Conservation (phyloP, 2,113 vertebrate species). For the Glareola pratincola region DNA sequence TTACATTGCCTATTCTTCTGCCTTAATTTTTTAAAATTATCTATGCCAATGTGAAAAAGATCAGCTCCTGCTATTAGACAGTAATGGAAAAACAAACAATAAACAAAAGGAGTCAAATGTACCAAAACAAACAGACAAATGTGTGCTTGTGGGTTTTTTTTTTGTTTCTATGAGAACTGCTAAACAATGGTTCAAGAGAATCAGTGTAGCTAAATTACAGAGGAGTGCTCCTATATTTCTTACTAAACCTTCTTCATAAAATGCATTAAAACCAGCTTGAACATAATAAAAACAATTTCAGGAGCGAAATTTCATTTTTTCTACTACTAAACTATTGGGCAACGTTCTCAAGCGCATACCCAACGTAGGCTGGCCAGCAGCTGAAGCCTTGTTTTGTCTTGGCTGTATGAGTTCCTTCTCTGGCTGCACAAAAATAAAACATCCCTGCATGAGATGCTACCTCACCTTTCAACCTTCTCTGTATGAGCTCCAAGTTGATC, state of each 20-base stretch:
- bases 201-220: not conserved
- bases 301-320: not conserved
- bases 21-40: not conserved
- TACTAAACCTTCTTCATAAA: not conserved
- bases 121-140: not conserved
- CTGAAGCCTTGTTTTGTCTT: not conserved
- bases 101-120: not conserved
- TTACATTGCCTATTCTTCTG: not conserved
- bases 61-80: not conserved
- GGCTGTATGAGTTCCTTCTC: not conserved
- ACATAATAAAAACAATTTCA: not conserved
- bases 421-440: not conserved
- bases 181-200: not conserved
- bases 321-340: not conserved
- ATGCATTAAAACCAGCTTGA: not conserved
- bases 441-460: not conserved
- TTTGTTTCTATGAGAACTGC: not conserved
- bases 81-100: not conserved
- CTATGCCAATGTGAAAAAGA: not conserved
- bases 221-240: not conserved
- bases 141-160: not conserved
- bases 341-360: not conserved
- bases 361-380: not conserved
- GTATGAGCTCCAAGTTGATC: not conserved
- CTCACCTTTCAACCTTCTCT: not conserved